Percentiles rank a stretch among this genome's conserved stretches.
phyloP scores from a whole-genome alignment of 1,140 invertebrate genomes.

The Paraescarpia echinospica region DNA sequence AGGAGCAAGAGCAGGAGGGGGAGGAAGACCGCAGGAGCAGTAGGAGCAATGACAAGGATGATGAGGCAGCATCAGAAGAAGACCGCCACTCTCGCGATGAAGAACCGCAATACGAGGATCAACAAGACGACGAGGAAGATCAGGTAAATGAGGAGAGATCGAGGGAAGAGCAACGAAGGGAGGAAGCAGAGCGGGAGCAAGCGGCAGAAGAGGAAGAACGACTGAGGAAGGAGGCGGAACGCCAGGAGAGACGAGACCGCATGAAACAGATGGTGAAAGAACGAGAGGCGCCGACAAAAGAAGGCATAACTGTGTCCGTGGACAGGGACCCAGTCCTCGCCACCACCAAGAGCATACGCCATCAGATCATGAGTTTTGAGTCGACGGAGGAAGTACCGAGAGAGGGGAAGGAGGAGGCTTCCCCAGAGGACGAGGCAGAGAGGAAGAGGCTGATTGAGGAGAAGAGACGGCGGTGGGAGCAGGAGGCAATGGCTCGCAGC shows the following conservation, averaged over 20 bases:
- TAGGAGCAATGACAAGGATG: conserved; percentile 3
- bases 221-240: conserved; percentile 2
- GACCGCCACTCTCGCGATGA: background rate
- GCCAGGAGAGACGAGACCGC: conserved; percentile 1
- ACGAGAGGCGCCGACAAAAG: background rate
- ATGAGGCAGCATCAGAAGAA: background rate
- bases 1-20: background rate
- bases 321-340: background rate
- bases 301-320: background rate
- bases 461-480: background rate
- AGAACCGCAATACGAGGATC: background rate
- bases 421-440: background rate
- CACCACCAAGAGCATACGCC: background rate
- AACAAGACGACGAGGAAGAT: background rate
- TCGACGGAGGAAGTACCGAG: background rate
- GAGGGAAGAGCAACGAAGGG: conserved; percentile 2
- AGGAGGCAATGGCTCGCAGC: background rate
- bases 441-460: conserved; percentile 7
- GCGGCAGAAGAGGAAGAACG: conserved; percentile 10
- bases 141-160: background rate
- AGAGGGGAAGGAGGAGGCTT: background rate
- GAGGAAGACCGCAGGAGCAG: background rate
- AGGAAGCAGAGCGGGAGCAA: conserved; percentile 5
- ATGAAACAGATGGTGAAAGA: background rate
- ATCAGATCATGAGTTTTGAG: background rate